Base-by-base conservation (phyloP, 2,113 vertebrate genomes). In the western clawed frog (Xenopus tropicalis) region DNA sequence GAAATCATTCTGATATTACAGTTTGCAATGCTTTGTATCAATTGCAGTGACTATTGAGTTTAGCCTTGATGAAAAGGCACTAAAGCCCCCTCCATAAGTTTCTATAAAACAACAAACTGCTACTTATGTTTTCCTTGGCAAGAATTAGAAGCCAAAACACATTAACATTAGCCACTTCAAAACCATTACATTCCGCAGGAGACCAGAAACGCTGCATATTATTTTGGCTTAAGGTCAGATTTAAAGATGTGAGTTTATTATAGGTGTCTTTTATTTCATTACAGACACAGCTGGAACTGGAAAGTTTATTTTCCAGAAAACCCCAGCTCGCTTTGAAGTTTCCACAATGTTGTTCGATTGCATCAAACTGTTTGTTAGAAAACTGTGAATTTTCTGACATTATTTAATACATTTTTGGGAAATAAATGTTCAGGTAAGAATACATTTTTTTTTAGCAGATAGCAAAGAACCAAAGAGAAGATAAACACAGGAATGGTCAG, bases 191-290 rank as follows among this genome's bases (percentile, higher is more conserved):
- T 73, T 73, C 62, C 43, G 23, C 22, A 25, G 63, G 52, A 58
- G 37, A 14, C 62, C 8, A 14, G 6, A 66, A 48, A 52, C 44
- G 19, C n/a, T 51, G 19, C 16, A 24, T 21, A 74, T 48, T 20
- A 67, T 67, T 70, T 66, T 48, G 64, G 56, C 63, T 67, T 8
- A 22, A 61, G 71, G 63, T 67, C 63, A 74, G 22, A 37, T 73
- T 66, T 73, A 58, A 64, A 63, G 37, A 29, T 48, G 63, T 16
- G 22, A 67, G 43, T 74, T 66, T 61, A 67, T 61, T 43, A 22
- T 59, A 67, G 63, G 54, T 46, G 22, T 48, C 42, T 74, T 37
- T 67, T 57, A 29, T 37, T 66, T 66, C 72, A 74, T 74, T 74
- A 74, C 54, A 29, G 46, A 22, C 72, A 67, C 72, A 67, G 72